Conservation (phyloP, 2,888 invertebrate species). For the Lissocephala sabroskyi region DNA sequence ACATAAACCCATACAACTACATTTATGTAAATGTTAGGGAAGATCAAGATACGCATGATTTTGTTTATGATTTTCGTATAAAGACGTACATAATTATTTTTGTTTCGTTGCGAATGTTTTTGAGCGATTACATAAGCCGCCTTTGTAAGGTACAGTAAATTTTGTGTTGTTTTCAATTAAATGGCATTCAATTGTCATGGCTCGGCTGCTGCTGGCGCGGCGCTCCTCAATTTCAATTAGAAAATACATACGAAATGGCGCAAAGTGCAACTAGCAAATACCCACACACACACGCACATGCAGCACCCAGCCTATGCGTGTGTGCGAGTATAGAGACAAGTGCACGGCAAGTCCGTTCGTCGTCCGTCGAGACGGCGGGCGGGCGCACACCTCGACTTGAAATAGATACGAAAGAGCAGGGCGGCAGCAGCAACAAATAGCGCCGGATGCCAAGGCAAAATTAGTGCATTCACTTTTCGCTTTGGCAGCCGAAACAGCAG, state of each 20-base stretch:
- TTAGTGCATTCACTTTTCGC: constrained; percentile 69
- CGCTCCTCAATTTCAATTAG: constrained; percentile 4
- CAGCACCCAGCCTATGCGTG: constrained; percentile 29
- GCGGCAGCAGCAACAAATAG: constrained; percentile 9
- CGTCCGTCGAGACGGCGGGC: no score
- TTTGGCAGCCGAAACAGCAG: constrained; percentile 27
- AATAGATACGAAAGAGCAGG: constrained; percentile 39
- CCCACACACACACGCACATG: constrained; percentile 3
- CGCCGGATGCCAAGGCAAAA: constrained; percentile 68
- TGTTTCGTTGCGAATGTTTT: not conserved
- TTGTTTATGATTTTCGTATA: no score
- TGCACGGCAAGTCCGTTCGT: constrained; percentile 21
- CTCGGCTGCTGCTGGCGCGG: not conserved
- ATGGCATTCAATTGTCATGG: constrained; percentile 10
- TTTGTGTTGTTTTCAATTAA: no score
- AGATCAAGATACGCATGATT: no score
- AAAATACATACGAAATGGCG: constrained; percentile 1
- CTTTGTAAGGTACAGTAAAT: no score
- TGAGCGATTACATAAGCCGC: not conserved
- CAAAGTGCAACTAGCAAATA: not conserved
- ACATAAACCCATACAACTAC: not conserved
- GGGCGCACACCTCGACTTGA: constrained; percentile 24
- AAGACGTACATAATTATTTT: no score
- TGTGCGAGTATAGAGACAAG: constrained; percentile 20
- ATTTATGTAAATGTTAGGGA: not conserved